Evolutionary conservation across 2,888 invertebrate genomes (phyloP), one percentile per base, ranked within the genome.

Genomic region (Andrena marginata): DNA sequence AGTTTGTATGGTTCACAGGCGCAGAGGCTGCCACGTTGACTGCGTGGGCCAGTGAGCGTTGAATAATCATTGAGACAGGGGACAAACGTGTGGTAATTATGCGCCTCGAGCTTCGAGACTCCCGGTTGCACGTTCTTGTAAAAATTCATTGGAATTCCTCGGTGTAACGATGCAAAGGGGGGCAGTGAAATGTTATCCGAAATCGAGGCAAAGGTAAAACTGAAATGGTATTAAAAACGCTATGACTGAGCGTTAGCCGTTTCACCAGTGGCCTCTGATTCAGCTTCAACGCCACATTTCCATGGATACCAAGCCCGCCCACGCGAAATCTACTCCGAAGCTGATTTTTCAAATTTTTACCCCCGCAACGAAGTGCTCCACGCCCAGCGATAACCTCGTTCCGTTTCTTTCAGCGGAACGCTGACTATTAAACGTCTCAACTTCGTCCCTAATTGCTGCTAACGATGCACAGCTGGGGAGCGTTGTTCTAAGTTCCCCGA

Each of bases 401-500:
- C 23, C 23, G 13, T 54, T 26, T 35, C 31, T 31, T 69, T 56
- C 35, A 35, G 54, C 33, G 23, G 6, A 42, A 16, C 5, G 26
- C 63, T 69, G 31, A 29, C 62, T 77, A 69, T 79, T 64, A 69
- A 77, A 26, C 63, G 33, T 6, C 23, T 20, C 63, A 68, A 59
- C 20, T 62, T 69, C 23, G 35, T n/a, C 48, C 33, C n/a, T 63
- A 79, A 79, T 77, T 69, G 56, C 69, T 64, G 79, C 33, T 77
- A 79, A 76, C 68, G 79, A 77, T 23, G 77, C 63, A 49, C 77
- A 69, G 54, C 63, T 64, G 69, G 77, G 65, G 65, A 71, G 31
- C 80, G 63, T 80, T 69, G 51, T 42, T 65, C 78, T 54, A 77
- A 80, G 78, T 77, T 80, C 72, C 78, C 60, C 72, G 65, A 77